Evolutionary conservation across 2,797 vertebrate species (phyloP).

Genomic region (Eospalax fontanierii): DNA sequence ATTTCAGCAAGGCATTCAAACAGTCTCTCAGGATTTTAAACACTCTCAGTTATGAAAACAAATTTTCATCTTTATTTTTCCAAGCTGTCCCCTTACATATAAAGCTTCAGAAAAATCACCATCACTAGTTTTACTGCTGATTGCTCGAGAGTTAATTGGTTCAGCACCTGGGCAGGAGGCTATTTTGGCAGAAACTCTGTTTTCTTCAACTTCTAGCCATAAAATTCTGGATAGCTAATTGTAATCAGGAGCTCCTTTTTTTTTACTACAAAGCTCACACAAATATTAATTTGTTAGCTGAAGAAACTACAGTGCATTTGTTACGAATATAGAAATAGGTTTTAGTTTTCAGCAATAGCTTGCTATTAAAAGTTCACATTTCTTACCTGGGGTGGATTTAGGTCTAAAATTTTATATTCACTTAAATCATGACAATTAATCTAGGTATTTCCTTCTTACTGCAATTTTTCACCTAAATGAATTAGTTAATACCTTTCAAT

Average conservation of each 20-base stretch:
- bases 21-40: conserved; percentile 90
- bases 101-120: conserved; percentile 89
- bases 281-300: conserved; percentile 81
- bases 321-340: too few species aligned
- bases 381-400: conserved; percentile 80
- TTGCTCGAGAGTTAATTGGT: conserved; percentile 91
- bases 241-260: conserved; percentile 89
- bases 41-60: conserved; percentile 90
- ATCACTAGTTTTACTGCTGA: conserved; percentile 89
- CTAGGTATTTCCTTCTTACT: conserved; percentile 41
- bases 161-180: conserved; percentile 93
- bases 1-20: conserved; percentile 87
- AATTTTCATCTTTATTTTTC: conserved; percentile 91
- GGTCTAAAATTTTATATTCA: conserved; percentile 37
- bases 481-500: conserved; percentile 47
- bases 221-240: conserved; percentile 92
- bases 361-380: conserved; percentile 81
- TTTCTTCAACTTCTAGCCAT: conserved; percentile 90
- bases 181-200: conserved; percentile 90
- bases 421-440: conserved; percentile 41
- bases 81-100: conserved; percentile 90
- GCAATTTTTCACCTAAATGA: neutral
- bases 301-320: conserved; percentile 79
- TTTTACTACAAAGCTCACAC: conserved; percentile 83
- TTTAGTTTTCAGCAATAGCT: conserved; percentile 69